Percentiles rank a stretch among this genome's conserved stretches.
These are phyloP conservation scores for Pycnomerus fuliginosus DNA, from an alignment of 2,888 invertebrate species.

Conservation along the genomic window DNA sequence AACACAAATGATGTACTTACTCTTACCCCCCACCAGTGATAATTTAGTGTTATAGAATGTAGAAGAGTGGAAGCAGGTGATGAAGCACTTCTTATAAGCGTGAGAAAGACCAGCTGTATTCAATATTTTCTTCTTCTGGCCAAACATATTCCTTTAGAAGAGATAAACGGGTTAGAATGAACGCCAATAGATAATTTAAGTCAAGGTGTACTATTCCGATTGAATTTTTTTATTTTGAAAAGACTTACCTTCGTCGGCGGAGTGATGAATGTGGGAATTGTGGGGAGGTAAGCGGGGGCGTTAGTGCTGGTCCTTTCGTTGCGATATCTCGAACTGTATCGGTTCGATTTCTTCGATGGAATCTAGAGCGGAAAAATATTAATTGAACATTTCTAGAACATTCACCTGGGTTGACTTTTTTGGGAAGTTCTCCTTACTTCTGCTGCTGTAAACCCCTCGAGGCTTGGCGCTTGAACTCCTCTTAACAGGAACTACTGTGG, in stretches of 20 bases:
- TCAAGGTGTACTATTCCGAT: constrained; percentile 49
- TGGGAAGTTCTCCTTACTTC: constrained; percentile 30
- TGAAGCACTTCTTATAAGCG: constrained; percentile 36
- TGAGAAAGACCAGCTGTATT: constrained; percentile 47
- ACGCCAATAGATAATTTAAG: constrained; percentile 25
- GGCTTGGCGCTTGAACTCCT: constrained; percentile 22
- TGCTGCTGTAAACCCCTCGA: constrained; percentile 41
- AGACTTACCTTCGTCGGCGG: constrained; percentile 28
- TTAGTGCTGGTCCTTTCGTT: constrained; percentile 52
- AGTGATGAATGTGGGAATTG: constrained; percentile 57
- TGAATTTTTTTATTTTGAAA: constrained; percentile 7
- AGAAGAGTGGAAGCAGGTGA: constrained; percentile 28
- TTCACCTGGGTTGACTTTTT: constrained; percentile 17
- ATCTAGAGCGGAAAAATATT: constrained; percentile 26
- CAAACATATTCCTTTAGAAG: constrained; percentile 49
- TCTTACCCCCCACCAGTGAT: constrained; percentile 25
- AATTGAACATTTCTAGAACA: constrained; percentile 6
- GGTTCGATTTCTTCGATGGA: constrained; percentile 53
- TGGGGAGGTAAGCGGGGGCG: constrained; percentile 63
- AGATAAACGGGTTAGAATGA: constrained; percentile 35
- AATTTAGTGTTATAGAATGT: constrained; percentile 17
- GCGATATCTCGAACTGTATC: constrained; percentile 63
- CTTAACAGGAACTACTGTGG: constrained; percentile 4
- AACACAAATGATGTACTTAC: constrained; percentile 26
- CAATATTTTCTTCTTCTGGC: constrained; percentile 45